Evolutionary conservation across 1,140 invertebrate species (phyloP).

Genomic region (Subanguina moxae): DNA sequence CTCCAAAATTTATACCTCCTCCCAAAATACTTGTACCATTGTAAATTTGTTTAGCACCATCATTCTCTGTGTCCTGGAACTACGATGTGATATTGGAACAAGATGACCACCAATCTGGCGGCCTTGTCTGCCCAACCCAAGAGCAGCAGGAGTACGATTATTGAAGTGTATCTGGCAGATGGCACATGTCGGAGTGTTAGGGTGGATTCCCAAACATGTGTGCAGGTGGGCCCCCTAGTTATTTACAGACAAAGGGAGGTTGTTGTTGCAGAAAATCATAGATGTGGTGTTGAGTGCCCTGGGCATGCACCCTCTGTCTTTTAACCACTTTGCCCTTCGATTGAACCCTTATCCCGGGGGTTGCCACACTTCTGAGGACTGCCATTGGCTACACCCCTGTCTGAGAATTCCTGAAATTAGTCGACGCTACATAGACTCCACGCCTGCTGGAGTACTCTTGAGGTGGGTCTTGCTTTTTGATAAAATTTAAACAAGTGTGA

Average conservation of each 20-base stretch:
- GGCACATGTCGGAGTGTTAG: constrained; percentile 29
- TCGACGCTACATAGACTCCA: constrained; percentile 6
- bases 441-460: background rate
- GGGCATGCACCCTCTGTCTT: constrained; percentile 21
- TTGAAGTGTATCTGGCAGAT: constrained; percentile 38
- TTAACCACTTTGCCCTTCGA: constrained; percentile 33
- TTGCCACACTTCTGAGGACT: constrained; percentile 8
- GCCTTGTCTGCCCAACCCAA: too few species aligned
- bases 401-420: constrained; percentile 33
- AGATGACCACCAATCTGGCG: too few species aligned
- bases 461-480: background rate
- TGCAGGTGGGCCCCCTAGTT: constrained; percentile 25
- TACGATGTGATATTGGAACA: too few species aligned
- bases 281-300: constrained; percentile 33
- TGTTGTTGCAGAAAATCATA: constrained; percentile 32
- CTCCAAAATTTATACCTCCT: too few species aligned
- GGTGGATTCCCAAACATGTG: constrained; percentile 30
- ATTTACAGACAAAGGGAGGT: background rate
- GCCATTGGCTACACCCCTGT: constrained; percentile 34
- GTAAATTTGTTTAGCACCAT: too few species aligned
- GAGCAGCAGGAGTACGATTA: constrained; percentile 1
- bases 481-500: background rate
- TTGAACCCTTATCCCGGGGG: constrained; percentile 8
- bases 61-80: too few species aligned
- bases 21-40: too few species aligned